Evolutionary conservation across 2,888 invertebrate genomes (phyloP), one percentile per base, ranked within the genome.

Genomic region (Drosophila atroscutellata): DNA sequence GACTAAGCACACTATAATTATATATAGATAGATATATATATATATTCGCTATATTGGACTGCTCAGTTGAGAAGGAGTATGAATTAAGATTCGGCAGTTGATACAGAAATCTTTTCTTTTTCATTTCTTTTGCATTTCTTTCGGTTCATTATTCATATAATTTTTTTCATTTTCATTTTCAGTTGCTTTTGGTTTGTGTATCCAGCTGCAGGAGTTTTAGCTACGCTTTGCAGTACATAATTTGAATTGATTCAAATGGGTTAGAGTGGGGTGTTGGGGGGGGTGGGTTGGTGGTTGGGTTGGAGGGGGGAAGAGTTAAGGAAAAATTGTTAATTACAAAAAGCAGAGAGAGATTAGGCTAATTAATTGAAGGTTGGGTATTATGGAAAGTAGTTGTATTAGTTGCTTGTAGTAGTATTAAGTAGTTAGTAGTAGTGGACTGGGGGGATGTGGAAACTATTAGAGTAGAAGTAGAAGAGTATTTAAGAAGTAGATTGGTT

Each of bases 81-180:
- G 91, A 91, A 91, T 91, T 91, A 91, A 91, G 91, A 91, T 91
- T 91, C 91, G 91, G 91, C 91, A 91, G 91, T 91, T 91, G 91
- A 91, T 91, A 91, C 91, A 91, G 91, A 91, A 91, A 91, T 91
- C 91, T 90, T 71, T 72, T 52, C 24, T 49, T 66, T 75, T 63
- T 37, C 50, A 61, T 26, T 26, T 26, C 24, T 45, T 45, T 55
- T 37, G 61, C 66, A 58, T 59, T 52, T 42, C 42, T 70, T 68
- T 61, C 39, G 66, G 54, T 72, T 72, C 36, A 13, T 65, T 45
- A 63, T 67, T 59, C 37, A 26, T 61, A 37, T 61, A n/a, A 47
- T 36, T 57, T 67, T 20, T 58, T 74, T 66, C 54, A 59, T 20
- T 58, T 74, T 66, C 54, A 59, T 73, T 73, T 68, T 71, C 68